Evolutionary conservation across 2,113 vertebrate genomes (phyloP).

Genomic region (Sterrhoptilus dennistouni): DNA sequence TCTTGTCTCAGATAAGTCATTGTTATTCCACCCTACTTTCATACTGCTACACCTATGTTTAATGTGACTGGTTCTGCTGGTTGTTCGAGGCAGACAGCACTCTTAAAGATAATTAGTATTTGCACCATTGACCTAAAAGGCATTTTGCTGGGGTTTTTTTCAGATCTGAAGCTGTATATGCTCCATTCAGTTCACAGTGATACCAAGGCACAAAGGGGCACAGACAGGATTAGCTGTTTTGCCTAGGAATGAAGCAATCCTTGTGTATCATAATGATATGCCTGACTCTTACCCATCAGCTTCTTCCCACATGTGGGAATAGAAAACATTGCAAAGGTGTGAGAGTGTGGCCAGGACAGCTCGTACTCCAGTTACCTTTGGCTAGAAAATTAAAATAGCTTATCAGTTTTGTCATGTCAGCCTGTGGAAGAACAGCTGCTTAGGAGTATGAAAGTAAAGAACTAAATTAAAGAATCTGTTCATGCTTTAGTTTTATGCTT

Average conservation of each 20-base stretch:
- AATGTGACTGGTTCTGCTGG: slow-evolving; percentile 26
- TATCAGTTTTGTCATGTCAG: neutral
- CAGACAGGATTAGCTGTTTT: neutral
- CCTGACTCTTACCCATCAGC: neutral
- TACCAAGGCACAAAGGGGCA: neutral
- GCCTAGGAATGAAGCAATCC: neutral
- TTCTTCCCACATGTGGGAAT: neutral
- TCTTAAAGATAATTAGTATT: slow-evolving; percentile 28
- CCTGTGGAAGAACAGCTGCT: neutral
- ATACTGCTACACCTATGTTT: neutral
- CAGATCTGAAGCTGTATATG: neutral
- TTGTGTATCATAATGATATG: neutral
- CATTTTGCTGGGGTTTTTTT: neutral
- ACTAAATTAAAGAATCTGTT: neutral
- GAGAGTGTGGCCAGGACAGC: rapidly evolving
- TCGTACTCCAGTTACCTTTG: neutral
- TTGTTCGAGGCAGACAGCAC: slow-evolving; percentile 6
- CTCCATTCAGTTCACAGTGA: neutral
- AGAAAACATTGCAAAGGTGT: neutral
- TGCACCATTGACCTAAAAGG: neutral
- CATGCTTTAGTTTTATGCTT: neutral
- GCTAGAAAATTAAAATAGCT: neutral
- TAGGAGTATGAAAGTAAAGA: neutral
- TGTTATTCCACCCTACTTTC: neutral
- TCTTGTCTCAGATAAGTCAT: neutral